A percentile compares a stretch with the other conserved stretches of the same genome.
Conservation (phyloP, 2,113 vertebrate species). For the Tyto alba region DNA sequence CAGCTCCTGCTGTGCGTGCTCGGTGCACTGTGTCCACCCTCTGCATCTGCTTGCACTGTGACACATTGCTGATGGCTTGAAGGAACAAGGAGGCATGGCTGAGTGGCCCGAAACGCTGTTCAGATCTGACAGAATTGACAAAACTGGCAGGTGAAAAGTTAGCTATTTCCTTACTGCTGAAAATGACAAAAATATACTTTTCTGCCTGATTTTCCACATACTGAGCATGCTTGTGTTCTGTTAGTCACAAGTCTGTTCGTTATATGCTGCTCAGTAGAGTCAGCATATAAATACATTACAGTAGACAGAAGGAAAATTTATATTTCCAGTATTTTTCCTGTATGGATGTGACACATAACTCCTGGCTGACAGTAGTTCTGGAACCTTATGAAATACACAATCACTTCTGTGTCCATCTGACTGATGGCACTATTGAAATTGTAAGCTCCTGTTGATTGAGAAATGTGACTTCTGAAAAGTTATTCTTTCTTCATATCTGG, state of each 20-base stretch:
- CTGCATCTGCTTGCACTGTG: background rate
- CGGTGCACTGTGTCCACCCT: background rate
- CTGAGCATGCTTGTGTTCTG: background rate
- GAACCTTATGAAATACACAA: conserved; percentile 23
- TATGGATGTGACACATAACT: background rate
- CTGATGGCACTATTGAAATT: conserved; percentile 32
- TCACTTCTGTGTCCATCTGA: conserved; percentile 6
- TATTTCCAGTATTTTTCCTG: conserved; percentile 8
- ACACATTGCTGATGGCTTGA: background rate
- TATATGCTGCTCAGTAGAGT: background rate
- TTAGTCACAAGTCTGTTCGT: background rate
- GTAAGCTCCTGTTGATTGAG: conserved; percentile 2
- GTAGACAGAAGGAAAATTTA: background rate
- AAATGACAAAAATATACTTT: background rate
- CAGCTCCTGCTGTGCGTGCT: background rate
- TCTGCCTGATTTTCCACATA: background rate
- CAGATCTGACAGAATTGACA: background rate
- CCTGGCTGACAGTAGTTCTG: conserved; percentile 23
- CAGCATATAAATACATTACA: background rate
- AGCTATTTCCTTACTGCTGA: background rate
- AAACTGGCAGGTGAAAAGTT: background rate
- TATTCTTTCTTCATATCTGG: conserved; percentile 4
- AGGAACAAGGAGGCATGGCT: background rate
- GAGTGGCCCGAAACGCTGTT: background rate
- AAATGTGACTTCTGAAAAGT: conserved; percentile 8